phyloP scores from a whole-genome alignment of 2,797 vertebrate genomes.

The Natrix natrix region DNA sequence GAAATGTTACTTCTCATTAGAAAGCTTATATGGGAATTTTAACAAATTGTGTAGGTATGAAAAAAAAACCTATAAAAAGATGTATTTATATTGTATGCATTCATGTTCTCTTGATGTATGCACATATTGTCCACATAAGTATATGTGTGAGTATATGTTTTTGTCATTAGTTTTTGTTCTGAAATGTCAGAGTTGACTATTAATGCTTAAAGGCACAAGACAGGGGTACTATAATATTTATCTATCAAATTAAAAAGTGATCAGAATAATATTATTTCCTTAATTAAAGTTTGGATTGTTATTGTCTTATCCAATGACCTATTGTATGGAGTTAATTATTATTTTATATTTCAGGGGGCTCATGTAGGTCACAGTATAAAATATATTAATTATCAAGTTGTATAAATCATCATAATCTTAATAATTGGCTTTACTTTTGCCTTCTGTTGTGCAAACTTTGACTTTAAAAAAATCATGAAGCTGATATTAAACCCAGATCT shows the following conservation, averaged over 20 bases:
- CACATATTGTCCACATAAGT: neutral
- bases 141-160: neutral
- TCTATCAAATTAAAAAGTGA: conserved; percentile 63
- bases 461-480: neutral
- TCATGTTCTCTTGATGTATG: neutral
- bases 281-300: conserved; percentile 56
- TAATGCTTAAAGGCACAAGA: conserved; percentile 37
- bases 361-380: neutral
- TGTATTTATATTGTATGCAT: neutral
- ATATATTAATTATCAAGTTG: neutral
- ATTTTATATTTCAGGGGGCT: neutral
- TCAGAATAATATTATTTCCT: conserved; percentile 55
- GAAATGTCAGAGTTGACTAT: conserved; percentile 55
- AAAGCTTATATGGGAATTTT: conserved; percentile 60
- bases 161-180: conserved; percentile 38
- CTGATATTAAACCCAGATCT: neutral
- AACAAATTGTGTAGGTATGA: conserved; percentile 47
- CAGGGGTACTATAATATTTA: conserved; percentile 62
- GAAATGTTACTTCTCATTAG: conserved; percentile 59
- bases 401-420: neutral
- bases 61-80: neutral
- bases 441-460: neutral
- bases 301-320: neutral
- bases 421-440: neutral
- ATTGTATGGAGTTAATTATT: neutral